A percentile compares a stretch with the other conserved stretches of the same genome.
Evolutionary conservation across 2,113 vertebrate species (phyloP).

Genomic region (Phodopus roborovskii): DNA sequence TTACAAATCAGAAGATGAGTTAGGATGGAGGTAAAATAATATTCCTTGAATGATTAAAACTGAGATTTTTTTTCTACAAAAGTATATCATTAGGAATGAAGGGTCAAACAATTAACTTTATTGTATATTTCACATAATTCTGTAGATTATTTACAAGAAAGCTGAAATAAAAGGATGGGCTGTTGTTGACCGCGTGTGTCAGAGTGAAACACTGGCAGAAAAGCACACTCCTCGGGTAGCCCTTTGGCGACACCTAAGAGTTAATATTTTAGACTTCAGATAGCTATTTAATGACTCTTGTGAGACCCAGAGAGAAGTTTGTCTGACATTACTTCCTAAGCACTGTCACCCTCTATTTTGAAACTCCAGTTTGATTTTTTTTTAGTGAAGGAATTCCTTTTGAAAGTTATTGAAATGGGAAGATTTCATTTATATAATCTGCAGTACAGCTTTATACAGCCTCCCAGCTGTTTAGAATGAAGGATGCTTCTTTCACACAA

Average conservation of each 20-base stretch:
- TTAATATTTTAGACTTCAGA: background rate
- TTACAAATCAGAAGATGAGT: background rate
- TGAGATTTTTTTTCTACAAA: constrained; percentile 6
- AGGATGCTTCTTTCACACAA: constrained; percentile 57
- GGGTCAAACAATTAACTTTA: constrained; percentile 8
- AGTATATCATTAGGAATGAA: background rate
- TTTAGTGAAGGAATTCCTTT: constrained; percentile 33
- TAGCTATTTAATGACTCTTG: background rate
- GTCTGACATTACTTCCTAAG: constrained; percentile 1
- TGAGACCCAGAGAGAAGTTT: background rate
- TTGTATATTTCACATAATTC: background rate
- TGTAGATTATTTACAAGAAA: background rate
- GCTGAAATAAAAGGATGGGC: background rate
- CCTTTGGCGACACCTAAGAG: background rate
- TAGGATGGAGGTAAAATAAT: background rate
- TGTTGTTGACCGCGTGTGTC: background rate
- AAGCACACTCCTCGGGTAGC: too few relatives aligned
- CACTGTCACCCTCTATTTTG: background rate
- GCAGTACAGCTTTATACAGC: background rate
- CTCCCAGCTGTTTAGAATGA: constrained; percentile 54
- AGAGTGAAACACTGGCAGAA: background rate
- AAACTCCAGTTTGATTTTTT: constrained; percentile 39
- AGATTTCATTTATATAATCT: constrained; percentile 5
- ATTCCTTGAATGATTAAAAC: background rate
- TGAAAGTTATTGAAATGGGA: constrained; percentile 29